Evolutionary conservation across 2,113 vertebrate genomes (phyloP).

Genomic region (Gnathonemus longibarbis): DNA sequence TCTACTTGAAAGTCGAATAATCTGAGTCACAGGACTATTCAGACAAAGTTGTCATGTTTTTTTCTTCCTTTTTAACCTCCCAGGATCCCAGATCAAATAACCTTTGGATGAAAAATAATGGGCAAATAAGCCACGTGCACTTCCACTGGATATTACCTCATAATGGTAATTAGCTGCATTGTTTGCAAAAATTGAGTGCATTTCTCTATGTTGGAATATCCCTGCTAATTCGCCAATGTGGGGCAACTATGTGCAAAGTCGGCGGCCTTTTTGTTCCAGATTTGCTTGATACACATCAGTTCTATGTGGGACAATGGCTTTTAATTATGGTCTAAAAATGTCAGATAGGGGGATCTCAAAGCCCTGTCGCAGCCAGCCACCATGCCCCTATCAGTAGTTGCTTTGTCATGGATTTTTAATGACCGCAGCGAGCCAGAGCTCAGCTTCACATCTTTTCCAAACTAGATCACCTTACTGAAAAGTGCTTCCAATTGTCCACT

Average conservation of each 20-base stretch:
- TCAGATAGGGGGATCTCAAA: not conserved
- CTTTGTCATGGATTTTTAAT: not conserved
- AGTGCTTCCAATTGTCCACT: not conserved
- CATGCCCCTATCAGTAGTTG: not conserved
- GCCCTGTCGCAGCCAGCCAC: no score
- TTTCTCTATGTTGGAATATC: not conserved
- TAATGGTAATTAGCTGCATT: not conserved
- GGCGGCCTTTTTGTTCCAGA: not conserved
- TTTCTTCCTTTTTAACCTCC: not conserved
- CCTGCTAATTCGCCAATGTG: not conserved
- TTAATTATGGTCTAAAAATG: slow-evolving; percentile 9
- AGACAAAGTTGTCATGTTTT: not conserved
- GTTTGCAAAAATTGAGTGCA: not conserved
- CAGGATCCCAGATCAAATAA: not conserved
- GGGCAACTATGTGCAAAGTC: not conserved
- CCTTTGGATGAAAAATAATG: not conserved
- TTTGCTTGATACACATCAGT: not conserved
- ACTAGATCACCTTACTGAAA: not conserved
- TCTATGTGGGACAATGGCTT: not conserved
- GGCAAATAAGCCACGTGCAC: not conserved
- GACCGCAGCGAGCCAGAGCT: not conserved
- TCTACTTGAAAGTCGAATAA: not conserved
- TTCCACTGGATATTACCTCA: not conserved
- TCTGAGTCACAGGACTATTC: not conserved
- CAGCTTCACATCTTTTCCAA: not conserved